Evolutionary conservation across 2,888 invertebrate species (phyloP).

Genomic region (Dinocampus coccinellae): DNA sequence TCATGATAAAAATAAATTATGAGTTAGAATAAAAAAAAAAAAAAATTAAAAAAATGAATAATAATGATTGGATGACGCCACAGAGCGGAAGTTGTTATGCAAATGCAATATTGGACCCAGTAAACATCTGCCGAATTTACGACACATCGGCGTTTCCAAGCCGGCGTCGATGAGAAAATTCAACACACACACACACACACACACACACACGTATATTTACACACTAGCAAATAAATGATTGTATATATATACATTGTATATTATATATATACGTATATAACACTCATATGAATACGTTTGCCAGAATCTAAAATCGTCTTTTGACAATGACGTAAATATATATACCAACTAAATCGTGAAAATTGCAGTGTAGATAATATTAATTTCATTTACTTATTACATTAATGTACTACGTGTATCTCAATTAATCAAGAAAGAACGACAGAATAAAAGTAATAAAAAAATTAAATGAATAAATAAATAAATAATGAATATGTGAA

Average conservation of each 20-base stretch:
- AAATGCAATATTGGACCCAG: not conserved
- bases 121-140: conserved; percentile 42
- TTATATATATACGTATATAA: not conserved
- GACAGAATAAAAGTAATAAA: not conserved
- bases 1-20: not conserved
- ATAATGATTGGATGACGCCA: conserved; percentile 15
- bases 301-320: conserved; percentile 66
- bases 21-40: not conserved
- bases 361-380: not conserved
- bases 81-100: conserved; percentile 41
- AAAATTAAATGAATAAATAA: not conserved
- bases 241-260: no score
- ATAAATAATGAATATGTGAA: not conserved
- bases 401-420: not conserved
- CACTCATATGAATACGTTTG: conserved; percentile 51
- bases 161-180: conserved; percentile 27
- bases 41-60: not conserved
- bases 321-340: conserved; percentile 64
- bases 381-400: not conserved
- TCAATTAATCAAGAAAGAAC: not conserved
- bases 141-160: conserved; percentile 37
- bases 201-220: no score
- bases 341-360: conserved; percentile 54
- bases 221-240: no score
- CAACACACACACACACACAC: not conserved